Evolutionary conservation across 2,888 invertebrate genomes (phyloP).

Genomic region (Belgica antarctica): DNA sequence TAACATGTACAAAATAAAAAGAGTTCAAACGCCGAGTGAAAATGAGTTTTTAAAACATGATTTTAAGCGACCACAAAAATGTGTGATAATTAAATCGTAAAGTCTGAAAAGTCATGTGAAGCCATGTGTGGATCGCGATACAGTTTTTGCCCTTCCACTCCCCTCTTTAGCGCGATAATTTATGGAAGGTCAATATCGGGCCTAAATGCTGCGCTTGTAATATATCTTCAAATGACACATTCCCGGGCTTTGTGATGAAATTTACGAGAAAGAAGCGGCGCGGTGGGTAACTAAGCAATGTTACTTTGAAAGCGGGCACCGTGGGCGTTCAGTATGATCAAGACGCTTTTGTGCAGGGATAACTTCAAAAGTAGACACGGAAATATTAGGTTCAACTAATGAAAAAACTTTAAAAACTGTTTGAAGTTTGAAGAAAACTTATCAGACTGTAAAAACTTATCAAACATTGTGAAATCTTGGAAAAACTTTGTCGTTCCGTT

Average conservation of each 20-base stretch:
- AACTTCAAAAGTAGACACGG: not conserved
- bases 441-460: too few species aligned
- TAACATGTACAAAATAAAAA: conserved; percentile 7
- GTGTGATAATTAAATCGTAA: conserved; percentile 19
- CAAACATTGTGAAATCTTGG: too few species aligned
- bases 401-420: too few species aligned
- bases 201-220: not conserved
- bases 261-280: conserved; percentile 12
- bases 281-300: not conserved
- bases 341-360: not conserved
- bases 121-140: conserved; percentile 5
- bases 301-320: conserved; percentile 1
- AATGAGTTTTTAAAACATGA: not conserved
- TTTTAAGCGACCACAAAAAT: not conserved
- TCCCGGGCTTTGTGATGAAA: not conserved
- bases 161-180: not conserved
- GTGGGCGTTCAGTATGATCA: conserved; percentile 16
- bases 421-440: too few species aligned
- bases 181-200: conserved; percentile 33
- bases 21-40: too few species aligned
- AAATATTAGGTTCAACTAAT: too few species aligned
- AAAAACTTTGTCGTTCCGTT: too few species aligned
- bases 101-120: not conserved
- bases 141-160: not conserved
- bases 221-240: conserved; percentile 1